Evolutionary conservation across 2,888 invertebrate species (phyloP).

Genomic region (Metalampra italica): DNA sequence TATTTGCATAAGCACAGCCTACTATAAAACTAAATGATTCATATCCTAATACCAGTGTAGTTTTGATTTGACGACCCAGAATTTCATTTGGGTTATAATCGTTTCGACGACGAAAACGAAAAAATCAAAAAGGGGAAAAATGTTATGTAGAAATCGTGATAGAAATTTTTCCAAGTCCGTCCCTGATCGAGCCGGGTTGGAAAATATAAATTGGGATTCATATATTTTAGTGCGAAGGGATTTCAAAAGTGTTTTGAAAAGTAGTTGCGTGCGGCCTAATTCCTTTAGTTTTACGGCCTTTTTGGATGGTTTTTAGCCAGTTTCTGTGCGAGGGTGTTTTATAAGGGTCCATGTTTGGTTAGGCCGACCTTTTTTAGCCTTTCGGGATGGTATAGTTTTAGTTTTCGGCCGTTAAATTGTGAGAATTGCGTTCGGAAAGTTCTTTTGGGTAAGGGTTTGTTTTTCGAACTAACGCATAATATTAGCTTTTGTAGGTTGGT

Average conservation of each 20-base stretch:
- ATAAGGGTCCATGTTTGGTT: slow-evolving; percentile 76
- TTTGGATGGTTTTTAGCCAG: slow-evolving; percentile 70
- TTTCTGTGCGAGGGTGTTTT: slow-evolving; percentile 51
- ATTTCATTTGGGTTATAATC: no score
- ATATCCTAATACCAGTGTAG: no score
- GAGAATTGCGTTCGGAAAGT: slow-evolving; percentile 56
- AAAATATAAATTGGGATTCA: slow-evolving; percentile 77
- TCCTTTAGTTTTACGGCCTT: slow-evolving; percentile 78
- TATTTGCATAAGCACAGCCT: no score
- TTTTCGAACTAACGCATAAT: slow-evolving; percentile 23
- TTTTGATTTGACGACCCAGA: no score
- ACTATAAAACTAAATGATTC: no score
- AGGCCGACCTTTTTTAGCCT: slow-evolving; percentile 75
- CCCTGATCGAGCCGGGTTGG: slow-evolving; percentile 38
- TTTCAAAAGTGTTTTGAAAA: slow-evolving; percentile 73
- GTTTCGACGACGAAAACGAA: no score
- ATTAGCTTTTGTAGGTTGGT: neutral
- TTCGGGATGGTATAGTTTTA: slow-evolving; percentile 62
- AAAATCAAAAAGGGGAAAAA: neutral
- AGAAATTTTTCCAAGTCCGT: slow-evolving; percentile 22
- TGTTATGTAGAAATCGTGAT: neutral
- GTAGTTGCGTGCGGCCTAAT: slow-evolving; percentile 71
- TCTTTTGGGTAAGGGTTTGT: slow-evolving; percentile 38
- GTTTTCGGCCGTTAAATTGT: slow-evolving; percentile 54
- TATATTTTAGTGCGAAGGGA: slow-evolving; percentile 63